These are phyloP conservation scores for Myotis myotis DNA, from an alignment of 2,797 vertebrate species.

Conservation along the genomic window DNA sequence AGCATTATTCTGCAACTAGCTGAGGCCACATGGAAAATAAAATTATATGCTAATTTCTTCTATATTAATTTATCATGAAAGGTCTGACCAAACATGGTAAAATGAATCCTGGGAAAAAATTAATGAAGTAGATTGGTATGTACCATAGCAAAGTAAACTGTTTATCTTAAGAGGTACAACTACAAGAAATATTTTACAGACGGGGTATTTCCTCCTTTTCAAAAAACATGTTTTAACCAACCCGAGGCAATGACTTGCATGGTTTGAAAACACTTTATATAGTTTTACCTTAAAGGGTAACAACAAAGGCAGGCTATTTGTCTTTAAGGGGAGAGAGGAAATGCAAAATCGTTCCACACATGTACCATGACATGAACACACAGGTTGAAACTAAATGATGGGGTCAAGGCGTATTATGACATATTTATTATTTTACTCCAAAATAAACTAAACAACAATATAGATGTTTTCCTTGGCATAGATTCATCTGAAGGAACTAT, in stretches of 20 bases:
- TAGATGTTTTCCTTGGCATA: neutral
- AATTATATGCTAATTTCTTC: constrained; percentile 76
- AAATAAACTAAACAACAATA: neutral
- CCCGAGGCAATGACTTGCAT: neutral
- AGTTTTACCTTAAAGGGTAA: neutral
- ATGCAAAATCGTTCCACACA: neutral
- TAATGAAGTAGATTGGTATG: constrained; percentile 51
- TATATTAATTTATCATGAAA: constrained; percentile 69
- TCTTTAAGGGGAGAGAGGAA: neutral
- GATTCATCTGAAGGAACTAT: neutral
- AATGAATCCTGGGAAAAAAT: constrained; percentile 56
- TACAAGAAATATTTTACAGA: constrained; percentile 19
- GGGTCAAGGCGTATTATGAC: neutral
- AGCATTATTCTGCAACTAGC: neutral
- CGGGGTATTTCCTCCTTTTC: neutral
- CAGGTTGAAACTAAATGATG: neutral
- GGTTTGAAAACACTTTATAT: constrained; percentile 47
- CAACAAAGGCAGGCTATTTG: neutral
- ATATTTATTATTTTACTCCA: neutral
- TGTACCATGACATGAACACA: neutral
- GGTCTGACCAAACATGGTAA: constrained; percentile 54
- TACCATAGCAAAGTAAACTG: constrained; percentile 49
- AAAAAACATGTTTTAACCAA: constrained; percentile 44
- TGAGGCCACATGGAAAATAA: constrained; percentile 67
- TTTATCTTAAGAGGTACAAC: constrained; percentile 62